Conservation (phyloP, 2,113 vertebrate genomes). For the Oncorhynchus nerka region DNA sequence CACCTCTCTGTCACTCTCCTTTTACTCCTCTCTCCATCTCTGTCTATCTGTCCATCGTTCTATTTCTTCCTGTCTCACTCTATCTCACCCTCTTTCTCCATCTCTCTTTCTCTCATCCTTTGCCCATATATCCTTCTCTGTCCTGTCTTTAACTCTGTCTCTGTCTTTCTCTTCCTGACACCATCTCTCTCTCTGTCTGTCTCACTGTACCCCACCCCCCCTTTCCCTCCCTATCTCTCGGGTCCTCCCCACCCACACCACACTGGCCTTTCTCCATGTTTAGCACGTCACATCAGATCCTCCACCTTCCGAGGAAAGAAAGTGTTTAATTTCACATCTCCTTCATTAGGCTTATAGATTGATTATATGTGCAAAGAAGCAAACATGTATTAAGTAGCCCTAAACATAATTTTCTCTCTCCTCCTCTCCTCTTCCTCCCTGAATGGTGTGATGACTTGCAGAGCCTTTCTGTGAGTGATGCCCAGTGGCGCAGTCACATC, state of each 20-base stretch:
- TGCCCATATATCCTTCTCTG: too few relatives aligned
- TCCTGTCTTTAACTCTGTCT: background rate
- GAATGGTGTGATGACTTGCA: background rate
- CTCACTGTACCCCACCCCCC: background rate
- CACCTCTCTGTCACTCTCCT: too few relatives aligned
- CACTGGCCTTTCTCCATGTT: too few relatives aligned
- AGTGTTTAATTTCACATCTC: background rate
- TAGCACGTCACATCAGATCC: too few relatives aligned
- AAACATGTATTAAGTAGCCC: background rate
- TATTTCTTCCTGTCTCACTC: too few relatives aligned
- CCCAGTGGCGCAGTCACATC: background rate
- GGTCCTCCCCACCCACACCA: too few relatives aligned
- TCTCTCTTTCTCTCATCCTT: too few relatives aligned
- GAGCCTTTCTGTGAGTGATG: background rate
- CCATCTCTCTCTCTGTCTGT: slow-evolving; percentile 16
- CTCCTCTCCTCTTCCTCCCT: background rate
- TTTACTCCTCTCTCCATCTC: too few relatives aligned
- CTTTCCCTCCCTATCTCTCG: slow-evolving; percentile 39
- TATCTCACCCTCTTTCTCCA: too few relatives aligned
- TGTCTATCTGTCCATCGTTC: too few relatives aligned
- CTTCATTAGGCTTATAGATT: background rate
- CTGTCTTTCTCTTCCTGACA: slow-evolving; percentile 15
- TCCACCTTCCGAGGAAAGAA: background rate
- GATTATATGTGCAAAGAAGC: background rate
- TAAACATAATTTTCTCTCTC: background rate